These are phyloP conservation scores for Ariolimax columbianus DNA, from an alignment of 2,888 invertebrate genomes.

Conservation along the genomic window DNA sequence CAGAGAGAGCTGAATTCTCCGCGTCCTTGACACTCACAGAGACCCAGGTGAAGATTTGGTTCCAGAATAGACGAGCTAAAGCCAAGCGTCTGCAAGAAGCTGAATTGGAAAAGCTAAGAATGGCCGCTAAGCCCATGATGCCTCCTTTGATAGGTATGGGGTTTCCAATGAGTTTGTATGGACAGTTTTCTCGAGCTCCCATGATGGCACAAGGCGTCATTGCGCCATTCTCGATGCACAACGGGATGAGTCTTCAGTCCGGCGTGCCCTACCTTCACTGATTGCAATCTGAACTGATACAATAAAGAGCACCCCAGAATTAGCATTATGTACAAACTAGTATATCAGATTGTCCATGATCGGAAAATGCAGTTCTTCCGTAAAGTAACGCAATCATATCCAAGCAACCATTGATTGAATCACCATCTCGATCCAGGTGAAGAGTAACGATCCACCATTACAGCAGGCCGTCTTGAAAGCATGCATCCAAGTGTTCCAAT, in stretches of 20 bases:
- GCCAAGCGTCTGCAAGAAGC: conserved; percentile 84
- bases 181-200: conserved; percentile 46
- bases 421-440: too few relatives aligned
- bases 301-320: too few relatives aligned
- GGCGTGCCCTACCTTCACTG: conserved; percentile 48
- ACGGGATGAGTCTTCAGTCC: conserved; percentile 21
- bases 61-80: conserved; percentile 67
- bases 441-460: too few relatives aligned
- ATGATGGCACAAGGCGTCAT: conserved; percentile 47
- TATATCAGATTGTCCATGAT: too few relatives aligned
- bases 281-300: not conserved
- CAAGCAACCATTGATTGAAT: too few relatives aligned
- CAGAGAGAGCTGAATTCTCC: conserved; percentile 95
- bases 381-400: too few relatives aligned
- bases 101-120: conserved; percentile 93
- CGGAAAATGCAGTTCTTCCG: too few relatives aligned
- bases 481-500: too few relatives aligned
- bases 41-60: conserved; percentile 84
- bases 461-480: too few relatives aligned
- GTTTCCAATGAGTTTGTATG: conserved; percentile 50
- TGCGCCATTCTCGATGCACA: conserved; percentile 48
- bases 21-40: conserved; percentile 92
- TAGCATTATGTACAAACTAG: too few relatives aligned
- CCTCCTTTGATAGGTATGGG: conserved; percentile 80
- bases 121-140: conserved; percentile 87